These are phyloP conservation scores for Perccottus glenii DNA, from an alignment of 2,113 vertebrate species.

Conservation along the genomic window DNA sequence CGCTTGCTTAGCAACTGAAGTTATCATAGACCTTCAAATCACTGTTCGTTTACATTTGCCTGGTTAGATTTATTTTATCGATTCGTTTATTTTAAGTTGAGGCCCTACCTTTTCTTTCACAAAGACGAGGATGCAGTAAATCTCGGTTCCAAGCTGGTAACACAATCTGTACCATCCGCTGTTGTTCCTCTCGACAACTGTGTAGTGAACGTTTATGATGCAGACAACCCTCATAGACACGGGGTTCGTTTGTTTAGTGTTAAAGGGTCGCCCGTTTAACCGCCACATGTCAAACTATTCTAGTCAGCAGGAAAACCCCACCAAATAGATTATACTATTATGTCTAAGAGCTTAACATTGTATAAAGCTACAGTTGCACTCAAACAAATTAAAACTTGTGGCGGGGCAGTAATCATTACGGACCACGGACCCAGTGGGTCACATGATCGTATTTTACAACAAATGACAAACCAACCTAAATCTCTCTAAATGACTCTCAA, in stretches of 20 bases:
- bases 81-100: fast-evolving
- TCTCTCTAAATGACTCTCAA: too few relatives aligned
- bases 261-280: slow-evolving; percentile 22
- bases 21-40: not conserved
- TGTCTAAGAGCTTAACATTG: too few relatives aligned
- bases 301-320: not conserved
- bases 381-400: too few relatives aligned
- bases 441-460: too few relatives aligned
- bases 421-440: too few relatives aligned
- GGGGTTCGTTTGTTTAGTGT: slow-evolving; percentile 43
- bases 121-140: slow-evolving; percentile 40
- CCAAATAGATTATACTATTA: too few relatives aligned
- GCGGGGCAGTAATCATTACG: too few relatives aligned
- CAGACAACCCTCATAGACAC: slow-evolving; percentile 27
- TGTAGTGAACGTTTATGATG: slow-evolving; percentile 26
- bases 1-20: slow-evolving; percentile 25
- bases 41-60: not conserved
- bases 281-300: not conserved
- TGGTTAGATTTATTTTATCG: not conserved
- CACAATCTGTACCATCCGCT: slow-evolving; percentile 62
- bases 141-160: slow-evolving; percentile 46
- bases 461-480: too few relatives aligned
- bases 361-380: too few relatives aligned
- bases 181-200: slow-evolving; percentile 60
- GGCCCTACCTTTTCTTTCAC: slow-evolving; percentile 49